Evolutionary conservation across 2,113 vertebrate genomes (phyloP).

Genomic region (Collichthys lucidus): DNA sequence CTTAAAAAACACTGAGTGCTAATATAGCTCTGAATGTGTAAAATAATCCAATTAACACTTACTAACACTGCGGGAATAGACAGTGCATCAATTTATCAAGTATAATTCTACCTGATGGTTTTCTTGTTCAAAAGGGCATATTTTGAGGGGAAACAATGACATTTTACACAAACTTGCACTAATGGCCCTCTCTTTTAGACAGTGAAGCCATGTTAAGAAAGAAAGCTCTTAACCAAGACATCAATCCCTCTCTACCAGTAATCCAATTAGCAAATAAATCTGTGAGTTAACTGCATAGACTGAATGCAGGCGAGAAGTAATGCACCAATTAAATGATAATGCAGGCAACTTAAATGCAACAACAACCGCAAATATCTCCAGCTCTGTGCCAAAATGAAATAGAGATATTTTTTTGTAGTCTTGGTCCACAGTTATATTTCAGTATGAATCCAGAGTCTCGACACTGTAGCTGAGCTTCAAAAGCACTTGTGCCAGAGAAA

Average conservation of each 20-base stretch:
- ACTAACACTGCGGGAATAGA: neutral
- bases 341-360: constrained; percentile 12
- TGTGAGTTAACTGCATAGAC: constrained; percentile 16
- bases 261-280: constrained; percentile 48
- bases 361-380: constrained; percentile 17
- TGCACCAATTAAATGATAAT: constrained; percentile 25
- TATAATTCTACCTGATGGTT: neutral
- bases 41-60: constrained; percentile 42
- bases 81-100: neutral
- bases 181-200: neutral
- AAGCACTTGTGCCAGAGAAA: constrained; percentile 36
- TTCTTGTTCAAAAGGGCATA: neutral
- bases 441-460: constrained; percentile 33
- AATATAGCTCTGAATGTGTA: constrained; percentile 19
- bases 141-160: neutral
- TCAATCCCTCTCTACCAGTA: constrained; percentile 13
- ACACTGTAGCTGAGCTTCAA: constrained; percentile 38
- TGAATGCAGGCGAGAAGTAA: constrained; percentile 35
- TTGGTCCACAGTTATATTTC: constrained; percentile 37
- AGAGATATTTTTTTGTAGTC: constrained; percentile 15
- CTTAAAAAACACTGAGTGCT: constrained; percentile 14
- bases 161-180: neutral
- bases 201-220: neutral
- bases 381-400: constrained; percentile 47
- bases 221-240: constrained; percentile 14